Conservation (phyloP, 2,888 invertebrate species). For the Adineta ricciae region DNA sequence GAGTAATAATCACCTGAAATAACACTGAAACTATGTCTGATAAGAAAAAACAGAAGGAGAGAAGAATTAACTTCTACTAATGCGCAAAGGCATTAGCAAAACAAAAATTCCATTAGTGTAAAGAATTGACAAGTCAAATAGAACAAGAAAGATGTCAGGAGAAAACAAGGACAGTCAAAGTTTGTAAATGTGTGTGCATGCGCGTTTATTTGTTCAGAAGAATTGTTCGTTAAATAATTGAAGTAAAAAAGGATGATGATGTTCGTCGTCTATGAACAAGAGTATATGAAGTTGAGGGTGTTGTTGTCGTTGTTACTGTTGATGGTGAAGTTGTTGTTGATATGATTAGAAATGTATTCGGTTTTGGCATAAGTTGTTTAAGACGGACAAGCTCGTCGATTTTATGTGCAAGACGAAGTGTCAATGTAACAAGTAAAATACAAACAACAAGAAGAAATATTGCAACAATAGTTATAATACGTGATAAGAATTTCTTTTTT, state of each 20-base stretch:
- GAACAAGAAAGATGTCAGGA: background rate
- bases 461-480: slow-evolving; percentile 8
- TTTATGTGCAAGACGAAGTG: slow-evolving; percentile 7
- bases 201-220: background rate
- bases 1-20: background rate
- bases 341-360: background rate
- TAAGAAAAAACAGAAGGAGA: background rate
- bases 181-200: too few species aligned
- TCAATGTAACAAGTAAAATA: slow-evolving; percentile 18
- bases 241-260: background rate
- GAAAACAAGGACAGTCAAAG: background rate
- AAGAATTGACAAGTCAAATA: background rate
- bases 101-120: background rate
- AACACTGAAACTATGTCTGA: background rate
- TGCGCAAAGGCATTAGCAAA: background rate
- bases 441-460: slow-evolving; percentile 10
- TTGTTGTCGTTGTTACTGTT: background rate
- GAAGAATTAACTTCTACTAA: background rate
- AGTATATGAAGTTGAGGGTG: background rate
- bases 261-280: background rate
- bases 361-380: slow-evolving; percentile 21
- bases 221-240: background rate
- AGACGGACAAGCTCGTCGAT: slow-evolving; percentile 11
- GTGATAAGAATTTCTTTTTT: background rate
- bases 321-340: background rate